Conservation (phyloP, 2,113 vertebrate species). For the Tetrax tetrax region DNA sequence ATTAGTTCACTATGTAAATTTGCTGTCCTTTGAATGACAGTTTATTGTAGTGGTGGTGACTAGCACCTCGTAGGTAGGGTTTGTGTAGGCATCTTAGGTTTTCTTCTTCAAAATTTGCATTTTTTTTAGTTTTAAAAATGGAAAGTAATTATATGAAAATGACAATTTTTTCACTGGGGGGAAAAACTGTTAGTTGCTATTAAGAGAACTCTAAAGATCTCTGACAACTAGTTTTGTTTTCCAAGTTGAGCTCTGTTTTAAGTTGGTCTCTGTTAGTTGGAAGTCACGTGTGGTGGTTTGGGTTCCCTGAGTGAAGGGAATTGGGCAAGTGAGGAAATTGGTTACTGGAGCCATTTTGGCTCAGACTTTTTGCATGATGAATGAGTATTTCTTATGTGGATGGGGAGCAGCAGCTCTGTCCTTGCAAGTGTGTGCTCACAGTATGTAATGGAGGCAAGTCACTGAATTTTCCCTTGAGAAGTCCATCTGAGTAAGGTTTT, state of each 20-base stretch:
- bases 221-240: not conserved
- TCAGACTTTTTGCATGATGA: not conserved
- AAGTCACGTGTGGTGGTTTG: rapidly evolving
- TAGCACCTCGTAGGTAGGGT: not conserved
- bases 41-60: not conserved
- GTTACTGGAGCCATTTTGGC: not conserved
- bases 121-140: not conserved
- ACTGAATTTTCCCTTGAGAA: not conserved
- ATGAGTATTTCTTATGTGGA: rapidly evolving
- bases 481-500: not conserved
- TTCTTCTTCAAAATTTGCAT: not conserved
- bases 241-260: not conserved
- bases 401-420: not conserved
- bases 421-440: rapidly evolving
- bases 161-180: not conserved
- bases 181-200: not conserved
- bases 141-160: not conserved
- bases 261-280: rapidly evolving
- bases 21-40: conserved; percentile 1
- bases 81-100: not conserved
- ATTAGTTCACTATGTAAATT: conserved; percentile 46
- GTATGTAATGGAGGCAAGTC: not conserved
- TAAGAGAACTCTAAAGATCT: not conserved
- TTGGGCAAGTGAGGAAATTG: not conserved
- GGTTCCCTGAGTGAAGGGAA: rapidly evolving